These are phyloP conservation scores for Brachycybe producta DNA, from an alignment of 2,888 invertebrate species.

Conservation along the genomic window DNA sequence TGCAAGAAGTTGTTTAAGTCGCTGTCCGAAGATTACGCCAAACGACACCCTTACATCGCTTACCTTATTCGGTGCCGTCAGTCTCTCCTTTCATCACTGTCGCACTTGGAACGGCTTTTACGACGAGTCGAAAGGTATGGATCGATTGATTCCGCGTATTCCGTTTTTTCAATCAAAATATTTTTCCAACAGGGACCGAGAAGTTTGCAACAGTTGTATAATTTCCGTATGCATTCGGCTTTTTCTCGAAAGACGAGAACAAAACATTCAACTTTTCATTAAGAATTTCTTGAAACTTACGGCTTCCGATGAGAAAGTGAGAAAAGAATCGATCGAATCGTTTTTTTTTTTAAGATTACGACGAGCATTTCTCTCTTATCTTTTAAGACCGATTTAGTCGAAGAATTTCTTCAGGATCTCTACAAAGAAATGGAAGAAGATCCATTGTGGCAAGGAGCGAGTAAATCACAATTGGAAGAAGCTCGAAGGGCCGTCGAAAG, in stretches of 20 bases:
- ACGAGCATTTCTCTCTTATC: neutral
- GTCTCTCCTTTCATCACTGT: conserved; percentile 57
- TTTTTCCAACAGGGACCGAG: conserved; percentile 41
- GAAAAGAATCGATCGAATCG: neutral
- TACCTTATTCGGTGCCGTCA: conserved; percentile 70
- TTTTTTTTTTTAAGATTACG: neutral
- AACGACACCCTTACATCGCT: conserved; percentile 62
- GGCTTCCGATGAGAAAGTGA: conserved; percentile 73
- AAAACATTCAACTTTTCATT: conserved; percentile 58
- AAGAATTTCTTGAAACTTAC: conserved; percentile 64
- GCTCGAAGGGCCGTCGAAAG: conserved; percentile 76
- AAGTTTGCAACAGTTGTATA: conserved; percentile 57
- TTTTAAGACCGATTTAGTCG: conserved; percentile 55
- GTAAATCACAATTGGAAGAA: conserved; percentile 53
- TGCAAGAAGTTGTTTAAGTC: conserved; percentile 59
- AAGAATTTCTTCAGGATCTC: conserved; percentile 52
- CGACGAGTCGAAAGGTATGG: conserved; percentile 32
- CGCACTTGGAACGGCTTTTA: conserved; percentile 52
- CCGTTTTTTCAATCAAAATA: neutral
- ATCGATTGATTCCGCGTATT: neutral
- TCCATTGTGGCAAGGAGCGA: conserved; percentile 59
- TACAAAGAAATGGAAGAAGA: conserved; percentile 50
- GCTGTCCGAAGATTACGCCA: conserved; percentile 59
- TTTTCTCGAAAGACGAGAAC: conserved; percentile 65
- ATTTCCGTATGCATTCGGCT: conserved; percentile 61